A percentile compares a stretch with the other conserved stretches of the same genome.
Conservation (phyloP, 2,888 invertebrate genomes). For the Drosophila demipolita region DNA sequence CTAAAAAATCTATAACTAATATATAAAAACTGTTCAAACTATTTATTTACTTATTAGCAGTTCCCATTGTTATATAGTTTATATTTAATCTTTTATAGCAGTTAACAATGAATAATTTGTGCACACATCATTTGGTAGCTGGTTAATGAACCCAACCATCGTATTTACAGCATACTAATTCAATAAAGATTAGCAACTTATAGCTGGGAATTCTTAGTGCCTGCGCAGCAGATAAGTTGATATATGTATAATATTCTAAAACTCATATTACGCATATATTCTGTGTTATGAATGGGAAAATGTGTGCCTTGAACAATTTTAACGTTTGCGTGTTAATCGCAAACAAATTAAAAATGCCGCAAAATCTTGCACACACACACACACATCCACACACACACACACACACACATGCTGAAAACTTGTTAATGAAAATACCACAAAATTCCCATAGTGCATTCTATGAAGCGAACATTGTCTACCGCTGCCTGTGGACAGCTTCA, state of each 20-base stretch:
- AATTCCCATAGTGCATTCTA: constrained; percentile 81
- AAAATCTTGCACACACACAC: constrained; percentile 38
- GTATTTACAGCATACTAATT: constrained; percentile 4
- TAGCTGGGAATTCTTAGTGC: constrained; percentile 5
- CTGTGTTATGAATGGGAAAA: constrained; percentile 32
- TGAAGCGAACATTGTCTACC: constrained; percentile 31
- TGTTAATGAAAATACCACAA: constrained; percentile 83
- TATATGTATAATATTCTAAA: constrained; percentile 30
- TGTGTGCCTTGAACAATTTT: constrained; percentile 48
- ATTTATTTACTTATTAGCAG: background rate
- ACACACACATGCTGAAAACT: constrained; percentile 35
- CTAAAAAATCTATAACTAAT: background rate
- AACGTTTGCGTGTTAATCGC: constrained; percentile 72
- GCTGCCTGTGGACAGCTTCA: constrained; percentile 66
- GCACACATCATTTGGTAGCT: background rate
- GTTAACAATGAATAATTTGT: background rate
- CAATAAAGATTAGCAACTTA: constrained; percentile 9
- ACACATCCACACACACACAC: constrained; percentile 19
- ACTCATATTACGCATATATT: constrained; percentile 15
- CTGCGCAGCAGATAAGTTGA: constrained; percentile 27
- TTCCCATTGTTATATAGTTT: background rate
- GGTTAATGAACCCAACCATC: background rate
- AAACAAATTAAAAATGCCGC: constrained; percentile 74
- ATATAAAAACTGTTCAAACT: background rate
- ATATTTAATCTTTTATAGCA: background rate